These are phyloP conservation scores for Amphiprion percula DNA, from an alignment of 2,113 vertebrate genomes.

Conservation along the genomic window DNA sequence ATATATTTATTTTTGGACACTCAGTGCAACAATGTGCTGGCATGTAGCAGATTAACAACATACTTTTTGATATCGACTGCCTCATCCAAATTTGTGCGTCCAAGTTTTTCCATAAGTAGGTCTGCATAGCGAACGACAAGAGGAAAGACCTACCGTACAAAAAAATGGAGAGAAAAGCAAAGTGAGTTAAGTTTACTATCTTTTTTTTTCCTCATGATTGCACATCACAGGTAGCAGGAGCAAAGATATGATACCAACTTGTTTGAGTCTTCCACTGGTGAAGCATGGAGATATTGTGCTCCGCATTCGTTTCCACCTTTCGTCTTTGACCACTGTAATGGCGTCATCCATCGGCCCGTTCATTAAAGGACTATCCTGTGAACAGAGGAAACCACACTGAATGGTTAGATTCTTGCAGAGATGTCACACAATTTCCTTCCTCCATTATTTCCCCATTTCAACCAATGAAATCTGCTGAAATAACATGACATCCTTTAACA, in stretches of 20 bases:
- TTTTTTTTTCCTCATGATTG: no score
- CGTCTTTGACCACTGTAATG: conserved; percentile 75
- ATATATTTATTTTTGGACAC: neutral
- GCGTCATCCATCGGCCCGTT: conserved; percentile 70
- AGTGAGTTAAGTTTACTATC: neutral
- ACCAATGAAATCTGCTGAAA: no score
- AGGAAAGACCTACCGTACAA: conserved; percentile 69
- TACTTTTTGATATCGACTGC: conserved; percentile 79
- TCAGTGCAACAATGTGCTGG: no score
- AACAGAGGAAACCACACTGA: neutral
- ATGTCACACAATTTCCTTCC: no score
- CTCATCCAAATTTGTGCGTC: conserved; percentile 53
- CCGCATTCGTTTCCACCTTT: conserved; percentile 84
- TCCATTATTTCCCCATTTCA: no score
- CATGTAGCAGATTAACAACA: conserved; percentile 14
- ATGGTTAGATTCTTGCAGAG: neutral
- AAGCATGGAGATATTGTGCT: conserved; percentile 82
- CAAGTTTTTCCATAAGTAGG: conserved; percentile 65
- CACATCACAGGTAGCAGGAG: no score
- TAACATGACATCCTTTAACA: no score
- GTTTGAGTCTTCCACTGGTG: conserved; percentile 84
- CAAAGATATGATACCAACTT: conserved; percentile 59
- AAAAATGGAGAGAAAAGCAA: neutral
- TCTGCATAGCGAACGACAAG: conserved; percentile 68
- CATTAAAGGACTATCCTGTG: conserved; percentile 2